Conservation (phyloP, 2,113 vertebrate genomes). For the Ciconia boyciana region DNA sequence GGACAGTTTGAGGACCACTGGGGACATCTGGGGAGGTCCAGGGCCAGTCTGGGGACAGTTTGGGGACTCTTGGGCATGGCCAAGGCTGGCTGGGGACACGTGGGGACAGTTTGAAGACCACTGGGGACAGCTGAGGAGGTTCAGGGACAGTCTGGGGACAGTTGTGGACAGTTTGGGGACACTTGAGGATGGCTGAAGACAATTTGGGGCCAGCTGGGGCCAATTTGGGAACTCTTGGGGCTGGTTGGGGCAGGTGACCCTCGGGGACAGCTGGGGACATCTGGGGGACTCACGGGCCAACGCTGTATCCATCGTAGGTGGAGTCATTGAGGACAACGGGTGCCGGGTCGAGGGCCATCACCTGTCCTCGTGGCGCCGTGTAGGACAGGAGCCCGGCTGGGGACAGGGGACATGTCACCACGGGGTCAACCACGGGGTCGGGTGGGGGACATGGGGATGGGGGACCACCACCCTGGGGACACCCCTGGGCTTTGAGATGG, state of each 20-base stretch:
- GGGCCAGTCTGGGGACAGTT: not conserved
- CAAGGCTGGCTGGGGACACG: not conserved
- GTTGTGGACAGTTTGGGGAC: not conserved
- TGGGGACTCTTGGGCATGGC: too few relatives aligned
- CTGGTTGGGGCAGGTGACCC: not conserved
- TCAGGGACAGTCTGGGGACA: not conserved
- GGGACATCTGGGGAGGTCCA: not conserved
- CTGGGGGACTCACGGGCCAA: slow-evolving; percentile 75
- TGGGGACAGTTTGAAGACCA: not conserved
- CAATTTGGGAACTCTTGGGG: not conserved
- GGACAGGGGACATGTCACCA: not conserved
- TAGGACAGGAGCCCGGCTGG: slow-evolving; percentile 88
- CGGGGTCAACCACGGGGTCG: not conserved
- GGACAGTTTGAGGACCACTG: not conserved
- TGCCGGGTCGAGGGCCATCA: slow-evolving; percentile 80
- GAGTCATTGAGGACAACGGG: slow-evolving; percentile 88
- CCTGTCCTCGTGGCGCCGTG: slow-evolving; percentile 84
- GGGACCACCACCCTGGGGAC: not conserved
- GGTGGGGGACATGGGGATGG: not conserved
- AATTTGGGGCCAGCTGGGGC: too few relatives aligned
- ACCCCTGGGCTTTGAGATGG: accelerated
- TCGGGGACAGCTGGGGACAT: not conserved
- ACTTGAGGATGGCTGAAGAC: too few relatives aligned
- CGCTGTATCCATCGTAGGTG: slow-evolving; percentile 86
- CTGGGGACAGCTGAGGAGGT: too few relatives aligned